A percentile compares a stretch with the other conserved stretches of the same genome.
phyloP scores from a whole-genome alignment of 2,113 vertebrate genomes.

The Entomyzon cyanotis region DNA sequence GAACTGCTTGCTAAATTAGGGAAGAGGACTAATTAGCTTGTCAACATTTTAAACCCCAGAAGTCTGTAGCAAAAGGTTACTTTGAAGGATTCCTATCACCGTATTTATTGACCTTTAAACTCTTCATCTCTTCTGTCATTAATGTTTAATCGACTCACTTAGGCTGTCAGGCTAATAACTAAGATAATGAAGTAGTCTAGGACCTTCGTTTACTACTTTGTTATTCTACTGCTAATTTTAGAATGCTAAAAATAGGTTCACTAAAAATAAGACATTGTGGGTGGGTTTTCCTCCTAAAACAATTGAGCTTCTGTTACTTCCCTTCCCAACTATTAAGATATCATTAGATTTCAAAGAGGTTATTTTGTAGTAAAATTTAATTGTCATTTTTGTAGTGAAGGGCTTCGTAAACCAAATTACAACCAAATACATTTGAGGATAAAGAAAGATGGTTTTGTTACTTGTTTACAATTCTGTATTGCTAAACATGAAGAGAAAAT shows the following conservation, averaged over 20 bases:
- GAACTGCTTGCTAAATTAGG: slow-evolving; percentile 72
- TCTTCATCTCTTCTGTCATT: slow-evolving; percentile 82
- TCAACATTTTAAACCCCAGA: slow-evolving; percentile 87
- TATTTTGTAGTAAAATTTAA: slow-evolving; percentile 28
- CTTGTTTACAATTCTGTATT: not conserved
- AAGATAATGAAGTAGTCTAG: slow-evolving; percentile 86
- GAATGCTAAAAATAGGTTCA: slow-evolving; percentile 90
- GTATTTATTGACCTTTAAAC: slow-evolving; percentile 91
- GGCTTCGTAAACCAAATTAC: not conserved
- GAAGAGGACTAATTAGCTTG: slow-evolving; percentile 89
- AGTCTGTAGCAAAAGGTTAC: slow-evolving; percentile 71
- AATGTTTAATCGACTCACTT: slow-evolving; percentile 87
- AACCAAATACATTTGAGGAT: not conserved
- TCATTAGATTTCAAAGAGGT: slow-evolving; percentile 44
- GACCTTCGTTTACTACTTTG: slow-evolving; percentile 83
- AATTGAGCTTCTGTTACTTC: slow-evolving; percentile 46
- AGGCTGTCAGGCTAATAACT: slow-evolving; percentile 85
- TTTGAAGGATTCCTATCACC: slow-evolving; percentile 85
- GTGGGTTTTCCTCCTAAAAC: slow-evolving; percentile 68
- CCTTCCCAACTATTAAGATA: slow-evolving; percentile 24
- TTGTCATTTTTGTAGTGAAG: slow-evolving; percentile 9
- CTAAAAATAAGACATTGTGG: slow-evolving; percentile 76
- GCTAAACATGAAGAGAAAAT: not conserved
- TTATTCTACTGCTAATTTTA: slow-evolving; percentile 87
- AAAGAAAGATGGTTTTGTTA: not conserved